Base-by-base conservation (phyloP, 1,140 invertebrate species). In the Brachionus rotundiformis region DNA sequence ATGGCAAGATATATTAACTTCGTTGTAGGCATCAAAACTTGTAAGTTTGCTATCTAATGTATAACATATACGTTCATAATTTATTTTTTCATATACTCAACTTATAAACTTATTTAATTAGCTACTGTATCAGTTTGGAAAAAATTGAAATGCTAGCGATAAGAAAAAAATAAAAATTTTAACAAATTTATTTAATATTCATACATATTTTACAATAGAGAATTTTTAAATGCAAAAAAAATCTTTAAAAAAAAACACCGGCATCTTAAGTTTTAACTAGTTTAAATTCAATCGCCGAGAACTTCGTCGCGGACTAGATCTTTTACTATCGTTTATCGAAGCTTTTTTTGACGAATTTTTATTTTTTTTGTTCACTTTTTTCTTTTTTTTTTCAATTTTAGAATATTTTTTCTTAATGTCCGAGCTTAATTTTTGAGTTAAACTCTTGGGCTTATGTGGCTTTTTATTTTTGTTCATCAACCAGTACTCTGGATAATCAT, bases 401-500 rank as follows among this genome's bases (percentile, higher is more conserved):
- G 31, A 36, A 36, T 33, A 68, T 36, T 33, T 68, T 68, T 68
- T 68, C 16, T 68, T 33, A 3, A 33, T 54, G 2, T 54, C 19
- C 2, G 16, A 19, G 47, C n/a, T 54, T 2, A 54, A 19, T 16
- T 54, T 54, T 54, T 54, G 47, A 8, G 47, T 8, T 16, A 54
- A 54, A 19, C 47, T 54, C 19, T 54, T 54, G n/a, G 4, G n/a
- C 16, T 0, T 54, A 5, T 54, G 47, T 2, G 5, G 0, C 16
- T 36, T 68, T 19, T 44, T 73, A 23, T 44, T 73, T 13, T 25
- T 44, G 3, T 73, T 23, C 4, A 8, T 11, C 1, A 73, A 13
- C 76, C 76, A 79, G 10, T 39, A 25, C 29, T 79, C 76, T 23
- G 76, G 76, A 59, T n/a, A 63, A n/a, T 79, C 76, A 33, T 79